Evolutionary conservation across 2,797 vertebrate species (phyloP).

Genomic region (Morelia viridis): DNA sequence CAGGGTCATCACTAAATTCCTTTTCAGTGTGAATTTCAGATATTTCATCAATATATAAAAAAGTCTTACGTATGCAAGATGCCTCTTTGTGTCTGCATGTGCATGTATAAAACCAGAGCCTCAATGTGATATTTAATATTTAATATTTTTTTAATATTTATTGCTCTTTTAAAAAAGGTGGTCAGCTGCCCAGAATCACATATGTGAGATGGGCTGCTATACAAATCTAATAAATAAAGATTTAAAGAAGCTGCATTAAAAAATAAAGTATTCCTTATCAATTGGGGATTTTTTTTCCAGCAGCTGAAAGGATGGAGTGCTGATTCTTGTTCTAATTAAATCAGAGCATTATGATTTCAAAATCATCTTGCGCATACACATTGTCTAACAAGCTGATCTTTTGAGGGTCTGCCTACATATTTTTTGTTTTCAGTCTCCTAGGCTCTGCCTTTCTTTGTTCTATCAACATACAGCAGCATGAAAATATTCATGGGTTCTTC

Average conservation of each 20-base stretch:
- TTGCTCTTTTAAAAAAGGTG: neutral
- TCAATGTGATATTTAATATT: neutral
- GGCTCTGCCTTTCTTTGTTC: neutral
- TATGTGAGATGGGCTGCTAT: neutral
- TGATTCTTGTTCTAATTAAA: neutral
- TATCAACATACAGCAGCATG: neutral
- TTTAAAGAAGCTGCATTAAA: neutral
- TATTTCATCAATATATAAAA: neutral
- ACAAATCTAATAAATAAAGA: neutral
- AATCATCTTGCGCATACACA: neutral
- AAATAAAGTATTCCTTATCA: neutral
- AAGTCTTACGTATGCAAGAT: neutral
- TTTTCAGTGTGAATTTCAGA: neutral
- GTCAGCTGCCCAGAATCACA: neutral
- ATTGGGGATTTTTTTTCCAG: neutral
- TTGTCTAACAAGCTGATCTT: neutral
- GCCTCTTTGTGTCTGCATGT: neutral
- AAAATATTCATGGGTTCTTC: neutral
- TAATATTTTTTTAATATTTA: neutral
- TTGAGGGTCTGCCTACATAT: neutral
- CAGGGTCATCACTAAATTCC: neutral
- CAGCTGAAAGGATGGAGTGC: neutral
- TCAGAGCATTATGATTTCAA: neutral
- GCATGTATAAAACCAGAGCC: neutral
- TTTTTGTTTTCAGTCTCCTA: neutral